Evolutionary conservation across 2,888 invertebrate species (phyloP).

Genomic region (Volucella bombylans): DNA sequence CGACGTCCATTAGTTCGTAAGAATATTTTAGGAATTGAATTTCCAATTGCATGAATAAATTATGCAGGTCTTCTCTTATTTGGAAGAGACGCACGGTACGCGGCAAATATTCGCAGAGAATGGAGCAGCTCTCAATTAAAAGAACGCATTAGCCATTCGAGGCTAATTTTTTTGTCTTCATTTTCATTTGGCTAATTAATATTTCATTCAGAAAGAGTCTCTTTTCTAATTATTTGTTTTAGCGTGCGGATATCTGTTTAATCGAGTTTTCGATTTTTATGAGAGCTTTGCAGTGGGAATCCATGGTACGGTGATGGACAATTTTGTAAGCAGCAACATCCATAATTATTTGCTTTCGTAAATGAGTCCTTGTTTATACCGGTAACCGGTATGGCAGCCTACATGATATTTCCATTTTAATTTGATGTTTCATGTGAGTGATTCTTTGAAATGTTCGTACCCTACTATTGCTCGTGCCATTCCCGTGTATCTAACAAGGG

Average conservation of each 20-base stretch:
- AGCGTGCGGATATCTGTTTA: slow-evolving; percentile 21
- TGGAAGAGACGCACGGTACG: slow-evolving; percentile 26
- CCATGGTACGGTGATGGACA: background rate
- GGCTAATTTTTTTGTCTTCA: slow-evolving; percentile 47
- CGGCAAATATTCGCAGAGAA: slow-evolving; percentile 8
- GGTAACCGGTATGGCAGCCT: slow-evolving; percentile 64
- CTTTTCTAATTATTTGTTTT: slow-evolving; percentile 37
- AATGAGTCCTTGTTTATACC: slow-evolving; percentile 39
- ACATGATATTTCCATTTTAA: slow-evolving; percentile 73
- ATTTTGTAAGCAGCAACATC: slow-evolving; percentile 20
- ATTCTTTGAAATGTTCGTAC: background rate
- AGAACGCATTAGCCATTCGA: slow-evolving; percentile 66
- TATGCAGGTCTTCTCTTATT: slow-evolving; percentile 56
- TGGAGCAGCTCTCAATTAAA: slow-evolving; percentile 62
- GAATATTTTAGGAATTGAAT: slow-evolving; percentile 62
- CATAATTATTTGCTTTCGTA: slow-evolving; percentile 60
- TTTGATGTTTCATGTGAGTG: slow-evolving; percentile 20
- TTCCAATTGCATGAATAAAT: slow-evolving; percentile 70
- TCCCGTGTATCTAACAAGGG: slow-evolving; percentile 1
- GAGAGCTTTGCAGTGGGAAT: slow-evolving; percentile 5
- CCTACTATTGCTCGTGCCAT: background rate
- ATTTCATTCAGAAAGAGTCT: slow-evolving; percentile 52
- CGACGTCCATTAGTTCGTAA: slow-evolving; percentile 58
- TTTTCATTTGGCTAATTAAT: slow-evolving; percentile 70
- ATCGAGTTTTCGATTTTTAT: slow-evolving; percentile 12